Conservation (phyloP, 2,888 invertebrate genomes). For the Eudasyphora cyanicolor region DNA sequence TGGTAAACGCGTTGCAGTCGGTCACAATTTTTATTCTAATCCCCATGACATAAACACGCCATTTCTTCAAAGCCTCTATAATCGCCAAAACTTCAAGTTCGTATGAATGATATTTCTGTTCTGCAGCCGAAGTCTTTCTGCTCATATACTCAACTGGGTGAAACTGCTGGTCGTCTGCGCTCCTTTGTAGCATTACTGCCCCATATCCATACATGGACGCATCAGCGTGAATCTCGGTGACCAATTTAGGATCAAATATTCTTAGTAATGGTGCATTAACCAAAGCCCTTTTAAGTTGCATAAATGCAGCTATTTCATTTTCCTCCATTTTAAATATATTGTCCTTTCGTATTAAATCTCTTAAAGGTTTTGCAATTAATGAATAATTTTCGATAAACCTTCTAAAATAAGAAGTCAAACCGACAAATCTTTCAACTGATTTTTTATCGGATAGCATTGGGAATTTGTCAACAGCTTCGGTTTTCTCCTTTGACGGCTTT, state of each 20-base stretch:
- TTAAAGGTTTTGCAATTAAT: conserved; percentile 72
- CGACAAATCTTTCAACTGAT: conserved; percentile 48
- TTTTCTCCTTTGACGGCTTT: conserved; percentile 52
- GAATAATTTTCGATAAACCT: conserved; percentile 59
- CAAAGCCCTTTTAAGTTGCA: conserved; percentile 49
- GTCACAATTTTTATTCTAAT: conserved; percentile 12
- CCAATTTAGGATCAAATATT: conserved; percentile 53
- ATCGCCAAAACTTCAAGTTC: conserved; percentile 15
- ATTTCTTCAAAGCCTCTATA: conserved; percentile 26
- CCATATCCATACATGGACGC: conserved; percentile 63
- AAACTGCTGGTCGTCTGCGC: not conserved
- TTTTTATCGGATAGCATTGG: conserved; percentile 41
- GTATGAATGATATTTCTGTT: conserved; percentile 35
- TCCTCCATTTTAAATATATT: conserved; percentile 47
- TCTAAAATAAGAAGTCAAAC: conserved; percentile 57
- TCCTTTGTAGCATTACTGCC: conserved; percentile 35
- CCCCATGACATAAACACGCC: conserved; percentile 11
- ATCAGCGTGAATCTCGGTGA: conserved; percentile 65
- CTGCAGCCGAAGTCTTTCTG: conserved; percentile 5
- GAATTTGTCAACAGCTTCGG: conserved; percentile 31
- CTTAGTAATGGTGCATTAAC: conserved; percentile 48
- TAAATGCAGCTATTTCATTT: conserved; percentile 41
- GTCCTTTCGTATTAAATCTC: conserved; percentile 66
- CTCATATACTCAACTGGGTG: conserved; percentile 51
- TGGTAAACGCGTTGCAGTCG: conserved; percentile 52